Evolutionary conservation across 2,888 invertebrate genomes (phyloP).

Genomic region (Abscondita cerata): DNA sequence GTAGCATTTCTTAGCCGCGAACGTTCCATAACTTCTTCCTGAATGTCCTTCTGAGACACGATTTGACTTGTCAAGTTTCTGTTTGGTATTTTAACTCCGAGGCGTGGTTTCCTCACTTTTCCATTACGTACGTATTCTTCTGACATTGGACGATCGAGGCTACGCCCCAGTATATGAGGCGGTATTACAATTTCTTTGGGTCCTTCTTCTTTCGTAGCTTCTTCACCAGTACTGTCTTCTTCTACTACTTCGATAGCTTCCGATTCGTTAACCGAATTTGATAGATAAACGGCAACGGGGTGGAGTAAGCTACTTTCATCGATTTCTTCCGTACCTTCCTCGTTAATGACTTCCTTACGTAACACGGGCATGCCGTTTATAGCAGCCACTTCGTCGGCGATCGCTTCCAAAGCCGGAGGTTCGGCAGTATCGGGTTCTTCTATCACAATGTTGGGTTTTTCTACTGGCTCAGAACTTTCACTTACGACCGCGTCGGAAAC

Average conservation of each 20-base stretch:
- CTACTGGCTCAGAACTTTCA: too few relatives aligned
- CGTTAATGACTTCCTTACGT: background rate
- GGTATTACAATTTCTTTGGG: constrained; percentile 43
- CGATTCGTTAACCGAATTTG: background rate
- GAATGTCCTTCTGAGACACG: constrained; percentile 63
- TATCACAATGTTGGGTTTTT: background rate
- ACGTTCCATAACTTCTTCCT: constrained; percentile 63
- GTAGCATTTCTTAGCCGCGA: constrained; percentile 59
- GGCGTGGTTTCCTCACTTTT: constrained; percentile 55
- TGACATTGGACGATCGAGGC: constrained; percentile 56
- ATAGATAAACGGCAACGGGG: background rate
- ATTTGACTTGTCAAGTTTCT: constrained; percentile 63
- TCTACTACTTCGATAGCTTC: background rate
- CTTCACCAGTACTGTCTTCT: background rate
- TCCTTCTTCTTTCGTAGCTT: background rate
- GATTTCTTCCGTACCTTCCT: background rate
- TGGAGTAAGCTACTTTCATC: too few relatives aligned
- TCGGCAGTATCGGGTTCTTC: background rate
- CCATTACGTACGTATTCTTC: constrained; percentile 50
- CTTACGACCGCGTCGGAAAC: too few relatives aligned
- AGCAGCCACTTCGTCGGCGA: background rate
- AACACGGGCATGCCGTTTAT: background rate
- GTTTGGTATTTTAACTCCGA: constrained; percentile 59
- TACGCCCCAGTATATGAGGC: constrained; percentile 57
- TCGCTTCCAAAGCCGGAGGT: background rate